Conservation (phyloP, 92 coral and sea anemone genomes). For the Phenganax marumi region DNA sequence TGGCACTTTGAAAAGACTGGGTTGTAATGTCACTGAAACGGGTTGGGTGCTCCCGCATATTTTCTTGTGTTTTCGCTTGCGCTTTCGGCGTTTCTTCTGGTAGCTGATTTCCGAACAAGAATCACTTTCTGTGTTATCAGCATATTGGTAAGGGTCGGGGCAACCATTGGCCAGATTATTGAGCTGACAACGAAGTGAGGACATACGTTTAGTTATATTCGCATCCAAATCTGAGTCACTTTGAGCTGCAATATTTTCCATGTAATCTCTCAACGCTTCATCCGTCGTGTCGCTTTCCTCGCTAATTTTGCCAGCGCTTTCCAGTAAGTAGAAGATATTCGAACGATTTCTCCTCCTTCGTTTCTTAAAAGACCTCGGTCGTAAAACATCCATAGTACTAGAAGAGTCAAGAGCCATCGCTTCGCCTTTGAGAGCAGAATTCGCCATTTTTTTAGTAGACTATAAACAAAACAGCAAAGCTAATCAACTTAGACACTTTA, state of each 20-base stretch:
- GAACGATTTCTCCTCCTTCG: constrained; percentile 84
- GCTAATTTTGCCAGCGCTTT: constrained; percentile 75
- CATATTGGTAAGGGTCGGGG: constrained; percentile 67
- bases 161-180: constrained; percentile 45
- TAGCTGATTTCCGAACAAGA: constrained; percentile 66
- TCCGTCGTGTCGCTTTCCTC: constrained; percentile 96
- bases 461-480: not conserved
- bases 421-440: constrained; percentile 9
- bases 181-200: constrained; percentile 56
- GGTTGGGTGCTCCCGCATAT: constrained; percentile 37
- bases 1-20: constrained; percentile 50
- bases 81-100: constrained; percentile 68
- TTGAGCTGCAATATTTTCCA: constrained; percentile 83
- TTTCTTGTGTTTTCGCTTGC: constrained; percentile 79
- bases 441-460: not conserved
- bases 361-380: constrained; percentile 56
- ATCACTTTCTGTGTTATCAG: constrained; percentile 83
- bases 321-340: constrained; percentile 73
- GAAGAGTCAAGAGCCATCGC: constrained; percentile 8
- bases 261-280: constrained; percentile 90
- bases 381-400: not conserved
- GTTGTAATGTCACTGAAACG: constrained; percentile 18
- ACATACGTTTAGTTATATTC: constrained; percentile 66
- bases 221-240: constrained; percentile 85
- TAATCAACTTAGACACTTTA: not conserved